Evolutionary conservation across 2,797 vertebrate species (phyloP).

Genomic region (Amphiprion clarkii): DNA sequence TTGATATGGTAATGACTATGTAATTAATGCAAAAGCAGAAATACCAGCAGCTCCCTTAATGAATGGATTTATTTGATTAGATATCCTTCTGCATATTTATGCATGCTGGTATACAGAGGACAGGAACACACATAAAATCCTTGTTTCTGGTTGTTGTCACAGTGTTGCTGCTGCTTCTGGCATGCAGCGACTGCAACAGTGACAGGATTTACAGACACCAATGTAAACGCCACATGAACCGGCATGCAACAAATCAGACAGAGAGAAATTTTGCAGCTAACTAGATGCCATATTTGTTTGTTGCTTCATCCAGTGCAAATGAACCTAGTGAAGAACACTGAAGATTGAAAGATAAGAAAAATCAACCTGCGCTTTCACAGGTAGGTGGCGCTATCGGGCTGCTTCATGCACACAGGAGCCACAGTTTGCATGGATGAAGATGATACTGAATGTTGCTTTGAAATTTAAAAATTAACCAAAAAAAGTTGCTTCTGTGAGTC

Average conservation of each 20-base stretch:
- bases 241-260: neutral
- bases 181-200: neutral
- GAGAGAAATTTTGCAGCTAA: neutral
- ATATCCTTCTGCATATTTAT: constrained; percentile 85
- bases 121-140: constrained; percentile 50
- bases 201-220: constrained; percentile 19
- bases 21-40: constrained; percentile 90
- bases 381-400: constrained; percentile 77
- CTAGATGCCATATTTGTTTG: neutral
- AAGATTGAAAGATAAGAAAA: neutral
- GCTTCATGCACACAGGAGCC: constrained; percentile 10
- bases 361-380: constrained; percentile 30
- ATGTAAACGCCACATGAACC: constrained; percentile 17
- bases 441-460: constrained; percentile 2
- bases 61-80: constrained; percentile 88
- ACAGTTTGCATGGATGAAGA: constrained; percentile 28
- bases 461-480: constrained; percentile 14
- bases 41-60: constrained; percentile 86
- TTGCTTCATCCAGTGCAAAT: neutral
- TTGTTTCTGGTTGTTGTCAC: constrained; percentile 65
- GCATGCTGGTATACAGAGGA: constrained; percentile 65
- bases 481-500: neutral
- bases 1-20: constrained; percentile 90
- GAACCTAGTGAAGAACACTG: neutral
- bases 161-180: constrained; percentile 29